Percentiles rank a stretch among this genome's conserved stretches.
Evolutionary conservation across 37 sponge, comb jelly and placozoan genomes (phyloP).

Genomic region (Halichondria panicea): DNA sequence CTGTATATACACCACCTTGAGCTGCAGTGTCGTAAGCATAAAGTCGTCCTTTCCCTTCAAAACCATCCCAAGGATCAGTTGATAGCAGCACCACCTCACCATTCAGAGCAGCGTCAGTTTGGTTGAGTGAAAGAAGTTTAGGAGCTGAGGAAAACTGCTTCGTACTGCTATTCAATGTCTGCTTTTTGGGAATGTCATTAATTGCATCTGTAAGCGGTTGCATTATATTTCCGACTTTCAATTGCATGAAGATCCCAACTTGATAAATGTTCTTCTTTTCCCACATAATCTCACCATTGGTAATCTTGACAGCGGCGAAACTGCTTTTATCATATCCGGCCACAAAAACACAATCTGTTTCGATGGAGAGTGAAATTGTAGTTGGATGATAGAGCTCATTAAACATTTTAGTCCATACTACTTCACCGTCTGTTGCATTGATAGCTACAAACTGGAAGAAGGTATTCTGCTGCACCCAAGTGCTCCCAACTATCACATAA

Average conservation of each 20-base stretch:
- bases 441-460: constrained; percentile 18
- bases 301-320: constrained; percentile 20
- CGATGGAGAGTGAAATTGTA: constrained; percentile 1
- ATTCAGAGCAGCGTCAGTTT: background rate
- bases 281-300: constrained; percentile 19
- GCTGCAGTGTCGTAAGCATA: background rate
- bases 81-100: constrained; percentile 1
- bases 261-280: background rate
- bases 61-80: constrained; percentile 24
- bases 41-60: constrained; percentile 18
- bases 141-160: background rate
- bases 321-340: constrained; percentile 9
- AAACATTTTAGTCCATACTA: constrained; percentile 12
- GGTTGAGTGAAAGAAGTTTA: too few relatives aligned
- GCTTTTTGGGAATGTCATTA: too few relatives aligned
- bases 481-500: constrained; percentile 11
- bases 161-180: too few relatives aligned
- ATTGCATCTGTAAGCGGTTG: too few relatives aligned
- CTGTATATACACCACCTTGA: too few relatives aligned
- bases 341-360: background rate
- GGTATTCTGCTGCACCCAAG: constrained; percentile 22
- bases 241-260: constrained; percentile 29
- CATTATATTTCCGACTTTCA: constrained; percentile 7
- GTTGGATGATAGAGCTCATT: constrained; percentile 13
- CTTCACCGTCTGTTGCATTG: constrained; percentile 1